Evolutionary conservation across 2,113 vertebrate genomes (phyloP), one percentile per base, ranked within the genome.

Genomic region (Pogona vitticeps): DNA sequence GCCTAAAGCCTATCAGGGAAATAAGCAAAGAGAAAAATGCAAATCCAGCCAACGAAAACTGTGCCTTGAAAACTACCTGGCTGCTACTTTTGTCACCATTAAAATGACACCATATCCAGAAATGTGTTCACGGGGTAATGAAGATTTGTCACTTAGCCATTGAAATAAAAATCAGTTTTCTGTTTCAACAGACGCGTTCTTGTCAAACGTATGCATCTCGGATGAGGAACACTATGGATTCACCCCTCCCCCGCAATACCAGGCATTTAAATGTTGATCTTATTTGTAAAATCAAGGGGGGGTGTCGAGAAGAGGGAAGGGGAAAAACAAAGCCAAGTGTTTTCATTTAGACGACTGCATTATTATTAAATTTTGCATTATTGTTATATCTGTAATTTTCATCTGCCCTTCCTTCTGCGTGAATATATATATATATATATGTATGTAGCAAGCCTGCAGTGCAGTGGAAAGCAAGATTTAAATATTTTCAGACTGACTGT

Each of bases 401-500:
- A 93, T 95, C 94, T 95, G 88, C 90, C 88, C 91, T 96, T 94
- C 93, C 85, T 95, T 88, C 87, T 12, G 18, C n/a, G 1, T 56
- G n/a, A 13, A 7, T 33, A 28, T 80, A 9, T 81, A 1, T 81
- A 5, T 67, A 4, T 80, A 67, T 94, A 90, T 90, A 76, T 20
- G n/a, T 33, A 63, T 40, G 36, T 85, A 91, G 89, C 86, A 96
- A 96, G 95, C 94, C 96, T 97, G 96, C 95, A 97, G 94, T 96
- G 96, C 95, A 95, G 96, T 95, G 92, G 92, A 96, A 96, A 95
- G 95, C 95, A 94, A 96, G 94, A 97, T 97, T 97, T 97, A 95
- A 97, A 97, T 97, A 97, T 97, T 97, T 96, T 97, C 96, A 96
- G 93, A 93, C 95, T 84, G 93, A 95, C 95, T 95, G 94, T 95